These are phyloP conservation scores for Zootoca vivipara DNA, from an alignment of 2,113 vertebrate genomes.

Conservation along the genomic window DNA sequence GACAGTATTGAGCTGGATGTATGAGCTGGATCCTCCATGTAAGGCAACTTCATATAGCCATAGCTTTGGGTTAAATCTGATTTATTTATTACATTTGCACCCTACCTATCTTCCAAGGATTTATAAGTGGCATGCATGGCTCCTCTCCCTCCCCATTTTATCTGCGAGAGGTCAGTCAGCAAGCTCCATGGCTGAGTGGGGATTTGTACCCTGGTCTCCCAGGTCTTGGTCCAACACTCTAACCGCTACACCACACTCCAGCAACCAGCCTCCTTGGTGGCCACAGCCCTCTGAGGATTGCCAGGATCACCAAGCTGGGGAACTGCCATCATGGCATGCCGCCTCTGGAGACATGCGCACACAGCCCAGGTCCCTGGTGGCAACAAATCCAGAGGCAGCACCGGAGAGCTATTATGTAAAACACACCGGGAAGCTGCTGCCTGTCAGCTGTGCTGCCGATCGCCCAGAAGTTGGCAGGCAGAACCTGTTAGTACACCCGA, in stretches of 20 bases:
- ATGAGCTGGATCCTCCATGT: no score
- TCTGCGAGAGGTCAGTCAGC: no score
- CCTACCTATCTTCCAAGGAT: no score
- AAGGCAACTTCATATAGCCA: no score
- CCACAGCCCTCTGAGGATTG: background rate
- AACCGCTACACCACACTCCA: no score
- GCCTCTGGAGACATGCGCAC: slow-evolving; percentile 40
- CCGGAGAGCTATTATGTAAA: slow-evolving; percentile 57
- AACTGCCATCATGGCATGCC: slow-evolving; percentile 13
- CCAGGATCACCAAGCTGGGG: background rate
- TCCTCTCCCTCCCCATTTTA: no score
- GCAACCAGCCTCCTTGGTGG: fast-evolving
- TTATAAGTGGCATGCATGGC: no score
- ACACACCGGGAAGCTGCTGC: slow-evolving; percentile 50
- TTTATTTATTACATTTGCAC: no score
- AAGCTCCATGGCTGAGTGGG: background rate
- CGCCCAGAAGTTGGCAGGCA: slow-evolving; percentile 51
- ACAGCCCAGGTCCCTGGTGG: background rate
- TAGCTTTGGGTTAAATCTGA: no score
- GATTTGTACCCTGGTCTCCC: background rate
- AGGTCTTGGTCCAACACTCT: no score
- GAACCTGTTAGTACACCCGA: slow-evolving; percentile 35
- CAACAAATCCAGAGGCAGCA: slow-evolving; percentile 49
- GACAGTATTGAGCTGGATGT: no score
- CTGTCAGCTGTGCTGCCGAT: slow-evolving; percentile 46